phyloP scores from a whole-genome alignment of 2,888 invertebrate genomes.

The Lepidocyrtinus sp. region DNA sequence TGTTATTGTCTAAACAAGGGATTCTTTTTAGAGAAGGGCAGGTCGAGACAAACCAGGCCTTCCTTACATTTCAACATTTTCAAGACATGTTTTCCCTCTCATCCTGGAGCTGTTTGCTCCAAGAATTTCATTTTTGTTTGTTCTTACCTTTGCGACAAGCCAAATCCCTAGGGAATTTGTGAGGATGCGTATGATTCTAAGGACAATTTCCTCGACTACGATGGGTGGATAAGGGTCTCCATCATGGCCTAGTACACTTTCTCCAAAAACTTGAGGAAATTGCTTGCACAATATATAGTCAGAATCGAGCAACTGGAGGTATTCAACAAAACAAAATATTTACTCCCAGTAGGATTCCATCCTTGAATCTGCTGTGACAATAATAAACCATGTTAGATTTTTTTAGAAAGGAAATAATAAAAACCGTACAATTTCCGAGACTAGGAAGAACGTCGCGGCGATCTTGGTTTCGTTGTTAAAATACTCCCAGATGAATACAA shows the following conservation, averaged over 20 bases:
- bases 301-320: constrained; percentile 29
- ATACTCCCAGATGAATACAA: constrained; percentile 43
- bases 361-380: neutral
- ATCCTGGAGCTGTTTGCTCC: too few relatives aligned
- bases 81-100: neutral
- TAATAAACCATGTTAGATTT: constrained; percentile 13
- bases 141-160: constrained; percentile 30
- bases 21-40: neutral
- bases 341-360: neutral
- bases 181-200: constrained; percentile 33
- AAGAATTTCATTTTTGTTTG: neutral
- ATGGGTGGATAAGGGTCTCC: constrained; percentile 34
- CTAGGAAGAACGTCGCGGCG: constrained; percentile 41
- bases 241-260: constrained; percentile 35
- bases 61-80: too few relatives aligned
- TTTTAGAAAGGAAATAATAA: neutral
- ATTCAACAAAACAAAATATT: neutral
- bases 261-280: constrained; percentile 37
- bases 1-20: neutral
- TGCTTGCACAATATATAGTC: constrained; percentile 36
- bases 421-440: constrained; percentile 43
- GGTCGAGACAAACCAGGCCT: too few relatives aligned
- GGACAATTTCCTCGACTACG: constrained; percentile 37
- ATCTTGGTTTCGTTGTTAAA: constrained; percentile 44
- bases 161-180: constrained; percentile 36